These are phyloP conservation scores for Acleris literana DNA, from an alignment of 2,888 invertebrate genomes.

Conservation along the genomic window DNA sequence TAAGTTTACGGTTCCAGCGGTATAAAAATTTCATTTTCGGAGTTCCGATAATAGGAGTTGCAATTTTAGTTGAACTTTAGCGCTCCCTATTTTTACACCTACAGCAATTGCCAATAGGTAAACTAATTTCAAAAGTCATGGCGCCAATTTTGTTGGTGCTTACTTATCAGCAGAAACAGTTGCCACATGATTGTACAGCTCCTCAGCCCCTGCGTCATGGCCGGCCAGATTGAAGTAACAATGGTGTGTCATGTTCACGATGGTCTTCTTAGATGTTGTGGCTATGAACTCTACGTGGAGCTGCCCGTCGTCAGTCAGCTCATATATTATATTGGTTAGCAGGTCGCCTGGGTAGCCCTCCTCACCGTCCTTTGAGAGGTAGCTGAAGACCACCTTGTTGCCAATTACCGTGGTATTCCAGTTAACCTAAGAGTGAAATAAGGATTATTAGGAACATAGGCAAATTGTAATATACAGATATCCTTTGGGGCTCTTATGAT, in stretches of 20 bases:
- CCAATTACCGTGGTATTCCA: slow-evolving; percentile 86
- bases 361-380: slow-evolving; percentile 90
- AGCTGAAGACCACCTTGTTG: slow-evolving; percentile 86
- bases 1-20: too few relatives aligned
- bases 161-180: slow-evolving; percentile 89
- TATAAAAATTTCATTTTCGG: too few relatives aligned
- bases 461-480: too few relatives aligned
- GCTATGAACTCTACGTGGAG: slow-evolving; percentile 89
- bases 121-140: too few relatives aligned
- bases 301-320: slow-evolving; percentile 87
- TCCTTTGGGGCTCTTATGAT: too few relatives aligned
- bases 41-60: too few relatives aligned
- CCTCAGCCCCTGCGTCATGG: slow-evolving; percentile 86
- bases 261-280: slow-evolving; percentile 89
- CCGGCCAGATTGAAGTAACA: slow-evolving; percentile 97
- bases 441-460: background rate
- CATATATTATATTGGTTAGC: slow-evolving; percentile 87
- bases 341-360: slow-evolving; percentile 96
- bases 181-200: slow-evolving; percentile 87
- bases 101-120: too few relatives aligned
- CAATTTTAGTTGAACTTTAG: too few relatives aligned
- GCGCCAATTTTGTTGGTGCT: slow-evolving; percentile 14
- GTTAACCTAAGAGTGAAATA: slow-evolving; percentile 66
- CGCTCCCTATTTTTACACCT: too few relatives aligned
- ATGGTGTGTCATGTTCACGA: slow-evolving; percentile 95